Base-by-base conservation (phyloP, 2,888 invertebrate genomes). In the Eutolmus rufibarbis region DNA sequence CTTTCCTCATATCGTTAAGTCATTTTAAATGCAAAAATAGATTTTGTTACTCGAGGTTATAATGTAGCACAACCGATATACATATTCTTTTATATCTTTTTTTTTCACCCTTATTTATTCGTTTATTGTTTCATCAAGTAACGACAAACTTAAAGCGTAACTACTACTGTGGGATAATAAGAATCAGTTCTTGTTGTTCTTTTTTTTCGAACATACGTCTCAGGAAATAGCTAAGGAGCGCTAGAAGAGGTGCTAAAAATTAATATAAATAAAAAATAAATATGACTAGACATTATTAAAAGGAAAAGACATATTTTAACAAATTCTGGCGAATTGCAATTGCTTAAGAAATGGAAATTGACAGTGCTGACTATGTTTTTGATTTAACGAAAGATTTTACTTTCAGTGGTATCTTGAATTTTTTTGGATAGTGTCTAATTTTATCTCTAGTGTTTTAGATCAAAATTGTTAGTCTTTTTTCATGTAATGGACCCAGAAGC, bases 11-110 rank as follows among this genome's bases (percentile, higher is more conserved):
- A 23, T 51, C 79, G 66, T 76, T 76, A 82, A 66, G 82, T 82
- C 56, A 23, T n/a, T 14, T 82, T 82, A 82, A 82, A 82, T 82
- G 82, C 82, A 82, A 82, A 81, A 82, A 82, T 82, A 82, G 82
- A 82, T 82, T 82, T 82, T 51, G 57, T 82, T 82, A 82, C 82
- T 82, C 51, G 66, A 57, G 82, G 57, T 66, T 82, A 51, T 82
- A 66, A 66, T 43, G 56, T 82, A 82, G 82, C 82, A 82, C 82
- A 82, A 82, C 82, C 82, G 66, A 82, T 82, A 66, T 66, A 66
- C 66, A 66, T 28, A 28, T 51, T 66, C 28, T 66, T 66, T 28
- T 12, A 19, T 66, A 4, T 14, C 1, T 66, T 8, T 28, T 23
- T 28, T 23, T 66, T 66, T 66, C 66, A 66, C 28, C 66, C 66